Evolutionary conservation across 2,797 vertebrate species (phyloP).

Genomic region (Petrocephalus sullivani): DNA sequence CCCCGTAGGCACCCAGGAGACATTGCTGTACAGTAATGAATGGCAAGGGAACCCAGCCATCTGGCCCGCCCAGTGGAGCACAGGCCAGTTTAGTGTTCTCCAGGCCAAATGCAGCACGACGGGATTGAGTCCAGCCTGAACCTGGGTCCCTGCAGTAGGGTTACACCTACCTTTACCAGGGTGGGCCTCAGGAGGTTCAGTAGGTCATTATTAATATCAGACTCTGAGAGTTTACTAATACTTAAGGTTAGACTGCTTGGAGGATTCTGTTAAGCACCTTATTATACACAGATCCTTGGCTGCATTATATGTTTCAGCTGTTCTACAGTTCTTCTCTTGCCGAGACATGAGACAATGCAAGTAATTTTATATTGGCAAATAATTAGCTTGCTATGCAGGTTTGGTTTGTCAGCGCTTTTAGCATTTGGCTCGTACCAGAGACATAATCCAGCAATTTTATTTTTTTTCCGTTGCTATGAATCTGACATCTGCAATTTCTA

Average conservation of each 20-base stretch:
- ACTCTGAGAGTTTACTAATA: not conserved
- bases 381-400: not conserved
- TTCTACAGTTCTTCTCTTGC: not conserved
- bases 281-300: not conserved
- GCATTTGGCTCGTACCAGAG: not conserved
- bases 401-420: not conserved
- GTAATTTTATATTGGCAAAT: not conserved
- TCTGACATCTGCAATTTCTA: not conserved
- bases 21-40: not conserved
- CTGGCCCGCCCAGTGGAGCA: not conserved
- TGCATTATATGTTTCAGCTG: not conserved
- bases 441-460: not conserved
- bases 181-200: not conserved
- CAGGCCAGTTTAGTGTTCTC: not conserved
- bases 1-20: not conserved
- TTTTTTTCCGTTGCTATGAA: not conserved
- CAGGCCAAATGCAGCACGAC: not conserved
- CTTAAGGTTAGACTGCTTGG: not conserved
- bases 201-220: not conserved
- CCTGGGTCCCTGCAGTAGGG: not conserved
- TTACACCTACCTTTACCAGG: not conserved
- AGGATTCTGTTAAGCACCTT: not conserved
- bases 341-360: not conserved
- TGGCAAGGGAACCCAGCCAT: not conserved
- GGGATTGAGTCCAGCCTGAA: not conserved